phyloP scores from a whole-genome alignment of 2,113 vertebrate species.

The Hassar affinis region DNA sequence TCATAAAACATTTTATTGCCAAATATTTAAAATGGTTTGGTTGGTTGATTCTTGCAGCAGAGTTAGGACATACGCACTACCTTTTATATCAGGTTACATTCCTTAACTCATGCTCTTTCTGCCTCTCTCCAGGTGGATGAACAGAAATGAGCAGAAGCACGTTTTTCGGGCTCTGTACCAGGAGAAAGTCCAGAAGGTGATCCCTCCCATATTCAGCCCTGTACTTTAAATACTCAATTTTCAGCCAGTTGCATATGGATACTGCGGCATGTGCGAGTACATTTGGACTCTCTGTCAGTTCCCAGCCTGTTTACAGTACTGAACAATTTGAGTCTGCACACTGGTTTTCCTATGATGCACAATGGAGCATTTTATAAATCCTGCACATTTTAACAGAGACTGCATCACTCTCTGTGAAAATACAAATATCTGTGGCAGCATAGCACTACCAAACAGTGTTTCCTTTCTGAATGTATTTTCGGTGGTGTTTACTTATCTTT shows the following conservation, averaged over 20 bases:
- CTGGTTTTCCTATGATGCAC: background rate
- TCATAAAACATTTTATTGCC: background rate
- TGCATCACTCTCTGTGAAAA: background rate
- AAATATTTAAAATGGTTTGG: background rate
- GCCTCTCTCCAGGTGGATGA: conserved; percentile 35
- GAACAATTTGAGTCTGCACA: conserved; percentile 2
- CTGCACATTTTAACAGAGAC: conserved; percentile 12
- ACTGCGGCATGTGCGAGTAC: background rate
- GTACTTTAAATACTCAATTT: conserved; percentile 12
- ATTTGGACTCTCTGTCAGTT: background rate
- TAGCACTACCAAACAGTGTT: conserved; percentile 43
- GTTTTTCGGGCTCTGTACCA: conserved; percentile 26
- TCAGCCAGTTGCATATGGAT: background rate
- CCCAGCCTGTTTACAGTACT: conserved; percentile 4
- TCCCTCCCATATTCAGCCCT: conserved; percentile 31
- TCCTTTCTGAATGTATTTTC: conserved; percentile 29
- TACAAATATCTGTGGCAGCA: conserved; percentile 18
- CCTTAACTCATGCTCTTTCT: background rate
- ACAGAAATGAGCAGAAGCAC: conserved; percentile 27
- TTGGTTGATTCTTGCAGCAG: background rate
- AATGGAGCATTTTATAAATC: background rate
- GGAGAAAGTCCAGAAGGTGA: conserved; percentile 36
- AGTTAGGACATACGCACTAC: background rate
- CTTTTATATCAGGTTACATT: background rate
- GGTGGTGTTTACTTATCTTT: background rate